Evolutionary conservation across 1,140 invertebrate genomes (phyloP), one percentile per base, ranked within the genome.

Genomic region (Trichomalopsis sarcophagae): DNA sequence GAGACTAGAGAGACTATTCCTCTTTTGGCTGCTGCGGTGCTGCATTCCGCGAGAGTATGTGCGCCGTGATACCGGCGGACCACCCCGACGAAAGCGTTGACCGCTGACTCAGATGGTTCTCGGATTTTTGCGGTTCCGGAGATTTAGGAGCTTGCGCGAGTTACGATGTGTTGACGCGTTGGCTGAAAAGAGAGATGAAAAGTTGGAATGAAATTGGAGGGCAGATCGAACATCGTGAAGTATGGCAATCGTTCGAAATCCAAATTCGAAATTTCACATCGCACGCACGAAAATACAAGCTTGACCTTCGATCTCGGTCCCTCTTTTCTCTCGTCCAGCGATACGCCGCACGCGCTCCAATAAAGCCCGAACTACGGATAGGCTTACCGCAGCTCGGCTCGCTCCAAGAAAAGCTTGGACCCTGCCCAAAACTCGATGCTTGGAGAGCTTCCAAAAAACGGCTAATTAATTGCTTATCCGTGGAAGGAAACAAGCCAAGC

Each of bases 1-100:
- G 87, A 89, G 89, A 89, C 89, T 89, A 91, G 89, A 90, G 66
- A 78, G 74, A 90, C 89, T 90, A 92, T 93, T 92, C 90, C 91
- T 93, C 91, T 40, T 75, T 92, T 17, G 55, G 55, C 6, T 62
- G 91, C 88, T 27, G 27, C 33, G 33, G 33, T 36, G 89, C 91
- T 90, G 90, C 91, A 93, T 93, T 93, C 91, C 91, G 90, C 40
- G 76, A 62, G 76, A 62, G 66, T 40, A 79, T 47, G 82, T 68
- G 74, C n/a, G 30, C 33, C 73, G 21, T 27, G 74, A 69, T 40
- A n/a, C 44, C 33, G 68, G 66, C 6, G 74, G 83, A 84, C 83
- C 77, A 84, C 83, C 76, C 88, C 77, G 92, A 92, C 91, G 92
- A 47, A 30, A 21, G 55, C 55, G 81, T 50, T 50, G 40, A 11